Evolutionary conservation across 2,888 invertebrate genomes (phyloP), one percentile per base, ranked within the genome.

Genomic region (Drosophila meridionalis): DNA sequence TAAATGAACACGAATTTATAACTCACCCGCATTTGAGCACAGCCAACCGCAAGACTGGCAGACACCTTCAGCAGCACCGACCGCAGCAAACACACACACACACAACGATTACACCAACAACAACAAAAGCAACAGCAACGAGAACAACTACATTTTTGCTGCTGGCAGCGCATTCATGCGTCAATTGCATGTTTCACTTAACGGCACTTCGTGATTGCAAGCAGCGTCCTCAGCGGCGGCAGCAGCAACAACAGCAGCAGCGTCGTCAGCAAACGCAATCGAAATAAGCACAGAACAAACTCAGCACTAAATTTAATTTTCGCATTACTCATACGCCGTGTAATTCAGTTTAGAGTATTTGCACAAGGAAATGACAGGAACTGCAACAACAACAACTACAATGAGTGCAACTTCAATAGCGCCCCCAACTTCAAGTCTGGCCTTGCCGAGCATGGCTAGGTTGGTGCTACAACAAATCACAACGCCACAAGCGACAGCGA

Each of bases 341-440:
- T 88, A 89, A 89, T 89, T 85, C 85, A 92, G 92, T 83, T 91
- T 92, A 78, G 80, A 87, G 76, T 92, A 90, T 89, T 90, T 92
- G 82, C 86, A 90, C 82, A 89, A 84, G 76, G 93, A 93, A 92
- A 92, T 92, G 92, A 83, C 90, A 80, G 83, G 72, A 60, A 62
- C 56, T 28, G 45, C 75, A 45, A 36, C 75, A 48, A 62, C 60
- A 55, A 32, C 78, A 59, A 36, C 67, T 9, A n/a, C 52, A 42
- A 45, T 66, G 28, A 28, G 66, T 14, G 28, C 75, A n/a, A 66
- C 58, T 60, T 30, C 69, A 63, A 61, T 42, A 38, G 40, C 73
- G 38, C 62, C 76, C 52, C 48, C 66, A 55, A 73, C 59, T 64
- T 65, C 78, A 48, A 45, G 53, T 53, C 63, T 66, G 56, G 73